Evolutionary conservation across 1,140 invertebrate species (phyloP).

Genomic region (Brachionus manjavacas): DNA sequence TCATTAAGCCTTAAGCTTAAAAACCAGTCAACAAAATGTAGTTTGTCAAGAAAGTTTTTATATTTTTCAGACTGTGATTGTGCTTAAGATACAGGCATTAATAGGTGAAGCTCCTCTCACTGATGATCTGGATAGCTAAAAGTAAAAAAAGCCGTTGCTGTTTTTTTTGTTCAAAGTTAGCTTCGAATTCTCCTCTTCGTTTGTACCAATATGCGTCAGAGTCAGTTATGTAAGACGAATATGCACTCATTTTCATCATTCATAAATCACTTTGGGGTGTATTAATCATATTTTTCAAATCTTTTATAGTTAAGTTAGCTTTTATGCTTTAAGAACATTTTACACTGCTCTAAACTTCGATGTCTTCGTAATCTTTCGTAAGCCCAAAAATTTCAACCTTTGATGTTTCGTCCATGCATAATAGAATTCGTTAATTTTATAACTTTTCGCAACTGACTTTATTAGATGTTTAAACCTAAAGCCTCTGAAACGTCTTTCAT

Average conservation of each 20-base stretch:
- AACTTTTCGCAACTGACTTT: not conserved
- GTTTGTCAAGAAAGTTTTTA: not conserved
- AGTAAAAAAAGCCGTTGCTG: not conserved
- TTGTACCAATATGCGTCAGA: conserved; percentile 5
- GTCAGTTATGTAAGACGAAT: not conserved
- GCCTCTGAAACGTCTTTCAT: not conserved
- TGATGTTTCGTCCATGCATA: not conserved
- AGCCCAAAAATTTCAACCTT: not conserved
- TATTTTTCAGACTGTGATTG: not conserved
- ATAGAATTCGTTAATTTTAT: not conserved
- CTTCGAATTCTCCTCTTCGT: not conserved
- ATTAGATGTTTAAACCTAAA: not conserved
- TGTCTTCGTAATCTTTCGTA: not conserved
- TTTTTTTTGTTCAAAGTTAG: not conserved
- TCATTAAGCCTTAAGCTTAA: not conserved
- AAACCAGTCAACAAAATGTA: conserved; percentile 1
- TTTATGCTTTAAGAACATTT: not conserved
- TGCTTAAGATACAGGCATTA: not conserved
- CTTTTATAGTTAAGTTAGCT: not conserved
- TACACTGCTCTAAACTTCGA: not conserved
- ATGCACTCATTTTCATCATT: not conserved
- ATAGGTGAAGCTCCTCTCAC: not conserved
- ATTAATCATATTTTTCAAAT: not conserved
- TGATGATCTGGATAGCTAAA: conserved; percentile 20
- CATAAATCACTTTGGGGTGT: not conserved